These are phyloP conservation scores for Sturnira hondurensis DNA, from an alignment of 2,113 vertebrate genomes.

Conservation along the genomic window DNA sequence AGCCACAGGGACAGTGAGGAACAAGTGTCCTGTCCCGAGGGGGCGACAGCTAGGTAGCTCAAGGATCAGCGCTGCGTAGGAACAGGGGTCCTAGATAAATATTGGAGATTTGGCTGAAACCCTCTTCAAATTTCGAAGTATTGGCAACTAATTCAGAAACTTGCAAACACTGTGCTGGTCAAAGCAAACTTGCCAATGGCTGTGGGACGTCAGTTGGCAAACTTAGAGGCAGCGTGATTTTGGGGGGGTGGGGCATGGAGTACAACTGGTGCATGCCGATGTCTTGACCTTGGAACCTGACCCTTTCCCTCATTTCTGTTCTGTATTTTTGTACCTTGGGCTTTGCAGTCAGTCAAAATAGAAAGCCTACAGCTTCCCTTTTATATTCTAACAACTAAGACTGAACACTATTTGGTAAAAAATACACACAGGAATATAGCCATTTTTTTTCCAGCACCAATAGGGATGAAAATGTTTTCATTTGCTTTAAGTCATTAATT, in stretches of 20 bases:
- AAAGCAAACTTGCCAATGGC: background rate
- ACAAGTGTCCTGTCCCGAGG: accelerated
- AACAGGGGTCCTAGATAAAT: background rate
- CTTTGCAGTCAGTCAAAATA: conserved; percentile 3
- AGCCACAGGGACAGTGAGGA: background rate
- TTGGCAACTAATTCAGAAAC: background rate
- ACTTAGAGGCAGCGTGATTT: background rate
- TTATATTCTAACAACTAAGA: conserved; percentile 39
- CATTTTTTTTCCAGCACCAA: conserved; percentile 23
- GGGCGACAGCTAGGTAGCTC: background rate
- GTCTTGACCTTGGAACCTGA: conserved; percentile 12
- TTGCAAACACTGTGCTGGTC: background rate
- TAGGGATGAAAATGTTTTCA: conserved; percentile 44
- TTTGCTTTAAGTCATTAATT: conserved; percentile 37
- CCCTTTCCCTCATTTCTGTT: conserved; percentile 52
- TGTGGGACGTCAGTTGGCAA: background rate
- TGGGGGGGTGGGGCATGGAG: background rate
- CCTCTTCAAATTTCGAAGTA: background rate
- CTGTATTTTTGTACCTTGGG: conserved; percentile 57
- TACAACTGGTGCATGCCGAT: background rate
- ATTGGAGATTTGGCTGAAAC: background rate
- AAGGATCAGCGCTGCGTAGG: background rate
- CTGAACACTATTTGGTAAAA: background rate
- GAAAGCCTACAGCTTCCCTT: conserved; percentile 47
- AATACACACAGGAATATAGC: conserved; percentile 57